A percentile compares a stretch with the other conserved stretches of the same genome.
Evolutionary conservation across 2,113 vertebrate species (phyloP).

Genomic region (Ploceus nigricollis): DNA sequence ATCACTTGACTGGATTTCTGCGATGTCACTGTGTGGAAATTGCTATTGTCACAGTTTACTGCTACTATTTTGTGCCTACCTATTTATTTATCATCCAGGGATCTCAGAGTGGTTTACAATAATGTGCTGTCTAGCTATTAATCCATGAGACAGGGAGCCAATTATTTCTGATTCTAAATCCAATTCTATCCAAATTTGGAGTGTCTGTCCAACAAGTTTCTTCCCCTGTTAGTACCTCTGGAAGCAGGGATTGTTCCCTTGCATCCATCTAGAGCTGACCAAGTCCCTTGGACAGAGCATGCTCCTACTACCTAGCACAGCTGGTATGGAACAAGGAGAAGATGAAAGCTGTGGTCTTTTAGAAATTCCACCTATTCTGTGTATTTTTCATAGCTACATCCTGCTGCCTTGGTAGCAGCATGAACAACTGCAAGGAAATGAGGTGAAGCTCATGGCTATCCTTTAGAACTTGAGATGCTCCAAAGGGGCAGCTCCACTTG

Average conservation of each 20-base stretch:
- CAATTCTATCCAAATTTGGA: neutral
- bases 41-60: neutral
- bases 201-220: neutral
- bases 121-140: neutral
- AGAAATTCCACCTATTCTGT: neutral
- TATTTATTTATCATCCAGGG: slow-evolving; percentile 1
- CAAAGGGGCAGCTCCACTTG: neutral
- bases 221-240: neutral
- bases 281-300: neutral
- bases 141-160: neutral
- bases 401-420: neutral
- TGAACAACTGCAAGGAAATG: neutral
- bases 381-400: neutral
- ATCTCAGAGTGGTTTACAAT: neutral
- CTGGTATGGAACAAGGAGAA: neutral
- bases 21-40: neutral
- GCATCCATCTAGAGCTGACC: neutral
- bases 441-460: neutral
- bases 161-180: neutral
- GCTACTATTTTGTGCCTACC: neutral
- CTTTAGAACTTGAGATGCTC: neutral
- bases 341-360: neutral
- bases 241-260: neutral
- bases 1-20: neutral
- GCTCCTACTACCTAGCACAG: neutral